A percentile compares a stretch with the other conserved stretches of the same genome.
These are phyloP conservation scores for Cladopsammia gracilis DNA, from an alignment of 64 coral and sea anemone genomes.

Conservation along the genomic window DNA sequence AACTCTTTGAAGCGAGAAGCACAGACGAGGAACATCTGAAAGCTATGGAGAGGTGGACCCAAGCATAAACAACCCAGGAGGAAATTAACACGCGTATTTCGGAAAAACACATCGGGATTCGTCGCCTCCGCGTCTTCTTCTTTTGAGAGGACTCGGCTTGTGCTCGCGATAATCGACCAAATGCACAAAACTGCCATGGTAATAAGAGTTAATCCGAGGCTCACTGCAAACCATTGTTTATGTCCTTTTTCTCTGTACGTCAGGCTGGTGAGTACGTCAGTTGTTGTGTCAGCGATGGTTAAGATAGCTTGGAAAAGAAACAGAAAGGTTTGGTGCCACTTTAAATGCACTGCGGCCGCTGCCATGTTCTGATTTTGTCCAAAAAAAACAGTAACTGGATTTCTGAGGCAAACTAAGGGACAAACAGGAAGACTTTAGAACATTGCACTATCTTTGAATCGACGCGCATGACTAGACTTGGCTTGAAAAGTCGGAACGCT, in stretches of 20 bases:
- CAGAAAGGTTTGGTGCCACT: slow-evolving; percentile 30
- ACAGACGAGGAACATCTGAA: slow-evolving; percentile 39
- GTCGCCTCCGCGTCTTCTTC: not conserved
- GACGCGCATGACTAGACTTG: too few relatives aligned
- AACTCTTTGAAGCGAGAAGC: slow-evolving; percentile 20
- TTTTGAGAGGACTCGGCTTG: not conserved
- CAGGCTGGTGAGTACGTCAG: not conserved
- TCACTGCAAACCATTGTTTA: not conserved
- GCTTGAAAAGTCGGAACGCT: too few relatives aligned
- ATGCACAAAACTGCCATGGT: not conserved
- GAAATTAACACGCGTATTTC: not conserved
- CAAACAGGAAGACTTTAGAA: too few relatives aligned
- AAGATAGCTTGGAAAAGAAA: slow-evolving; percentile 37
- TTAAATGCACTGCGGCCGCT: not conserved
- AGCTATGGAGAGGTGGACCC: not conserved
- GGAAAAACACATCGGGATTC: slow-evolving; percentile 29
- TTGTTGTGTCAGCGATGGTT: slow-evolving; percentile 2
- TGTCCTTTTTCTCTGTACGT: not conserved
- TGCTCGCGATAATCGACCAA: slow-evolving; percentile 32
- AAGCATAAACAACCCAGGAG: not conserved
- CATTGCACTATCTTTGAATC: too few relatives aligned
- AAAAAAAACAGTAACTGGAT: too few relatives aligned
- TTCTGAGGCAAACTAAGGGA: too few relatives aligned
- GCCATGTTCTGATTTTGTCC: not conserved
- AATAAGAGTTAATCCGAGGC: not conserved